phyloP scores from a whole-genome alignment of 2,113 vertebrate genomes.

The Lanius ludovicianus region DNA sequence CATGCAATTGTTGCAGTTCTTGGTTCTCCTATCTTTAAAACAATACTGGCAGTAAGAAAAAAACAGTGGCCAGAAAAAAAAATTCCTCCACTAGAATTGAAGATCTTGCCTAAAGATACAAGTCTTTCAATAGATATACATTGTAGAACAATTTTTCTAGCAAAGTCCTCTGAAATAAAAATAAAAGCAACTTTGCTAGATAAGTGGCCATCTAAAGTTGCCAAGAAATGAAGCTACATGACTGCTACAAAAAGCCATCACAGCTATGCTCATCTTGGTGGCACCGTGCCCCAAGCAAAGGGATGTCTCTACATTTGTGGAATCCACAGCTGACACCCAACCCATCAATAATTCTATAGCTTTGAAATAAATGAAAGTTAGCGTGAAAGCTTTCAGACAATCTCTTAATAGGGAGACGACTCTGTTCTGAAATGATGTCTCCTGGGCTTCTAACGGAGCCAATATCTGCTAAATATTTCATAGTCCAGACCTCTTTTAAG shows the following conservation, averaged over 20 bases:
- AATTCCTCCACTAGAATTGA: neutral
- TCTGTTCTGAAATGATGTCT: neutral
- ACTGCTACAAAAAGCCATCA: neutral
- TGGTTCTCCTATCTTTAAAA: neutral
- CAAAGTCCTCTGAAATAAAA: neutral
- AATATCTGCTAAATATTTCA: conserved; percentile 28
- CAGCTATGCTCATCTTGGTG: neutral
- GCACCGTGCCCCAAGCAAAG: neutral
- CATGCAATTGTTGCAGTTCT: neutral
- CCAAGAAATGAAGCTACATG: neutral
- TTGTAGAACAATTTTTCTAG: neutral
- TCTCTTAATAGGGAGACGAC: neutral
- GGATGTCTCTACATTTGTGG: neutral
- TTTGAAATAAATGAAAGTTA: neutral
- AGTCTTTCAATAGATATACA: neutral
- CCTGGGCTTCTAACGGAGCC: neutral
- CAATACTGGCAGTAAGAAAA: neutral
- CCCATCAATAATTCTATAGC: neutral
- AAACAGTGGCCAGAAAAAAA: neutral
- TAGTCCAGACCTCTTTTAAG: neutral
- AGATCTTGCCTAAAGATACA: neutral
- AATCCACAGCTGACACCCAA: neutral
- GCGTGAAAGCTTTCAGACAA: neutral
- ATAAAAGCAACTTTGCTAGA: neutral
- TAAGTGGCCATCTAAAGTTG: neutral